phyloP scores from a whole-genome alignment of 2,113 vertebrate genomes.

The Euleptes europaea region DNA sequence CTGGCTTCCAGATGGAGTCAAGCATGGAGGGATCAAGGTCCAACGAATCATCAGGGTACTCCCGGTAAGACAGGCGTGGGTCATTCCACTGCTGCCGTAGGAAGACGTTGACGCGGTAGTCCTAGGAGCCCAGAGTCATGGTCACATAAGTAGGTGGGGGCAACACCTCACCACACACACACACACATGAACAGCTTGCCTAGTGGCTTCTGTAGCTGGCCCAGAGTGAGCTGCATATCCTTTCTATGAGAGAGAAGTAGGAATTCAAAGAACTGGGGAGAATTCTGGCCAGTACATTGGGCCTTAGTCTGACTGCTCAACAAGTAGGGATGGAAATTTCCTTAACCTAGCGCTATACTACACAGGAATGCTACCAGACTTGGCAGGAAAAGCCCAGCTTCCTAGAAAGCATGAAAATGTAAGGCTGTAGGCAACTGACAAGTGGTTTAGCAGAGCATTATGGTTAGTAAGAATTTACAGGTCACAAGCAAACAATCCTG shows the following conservation, averaged over 20 bases:
- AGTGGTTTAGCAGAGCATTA: neutral
- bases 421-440: neutral
- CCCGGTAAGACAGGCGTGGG: constrained; percentile 87
- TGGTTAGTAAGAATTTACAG: too few relatives aligned
- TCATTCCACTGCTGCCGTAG: constrained; percentile 93
- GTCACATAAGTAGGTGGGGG: too few relatives aligned
- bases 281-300: neutral
- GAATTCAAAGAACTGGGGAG: too few relatives aligned
- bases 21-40: constrained; percentile 94
- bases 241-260: too few relatives aligned
- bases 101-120: constrained; percentile 92
- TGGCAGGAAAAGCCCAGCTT: too few relatives aligned
- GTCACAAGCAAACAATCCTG: too few relatives aligned
- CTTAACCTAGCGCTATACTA: neutral
- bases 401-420: too few relatives aligned
- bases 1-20: constrained; percentile 95
- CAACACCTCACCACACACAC: too few relatives aligned
- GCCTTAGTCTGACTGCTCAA: neutral
- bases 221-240: too few relatives aligned
- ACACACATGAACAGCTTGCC: neutral
- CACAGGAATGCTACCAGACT: neutral
- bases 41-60: constrained; percentile 90
- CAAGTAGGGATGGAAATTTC: neutral
- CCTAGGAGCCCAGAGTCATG: constrained; percentile 67
- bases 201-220: neutral